Evolutionary conservation across 2,113 vertebrate genomes (phyloP).

Genomic region (Gymnarchus niloticus): DNA sequence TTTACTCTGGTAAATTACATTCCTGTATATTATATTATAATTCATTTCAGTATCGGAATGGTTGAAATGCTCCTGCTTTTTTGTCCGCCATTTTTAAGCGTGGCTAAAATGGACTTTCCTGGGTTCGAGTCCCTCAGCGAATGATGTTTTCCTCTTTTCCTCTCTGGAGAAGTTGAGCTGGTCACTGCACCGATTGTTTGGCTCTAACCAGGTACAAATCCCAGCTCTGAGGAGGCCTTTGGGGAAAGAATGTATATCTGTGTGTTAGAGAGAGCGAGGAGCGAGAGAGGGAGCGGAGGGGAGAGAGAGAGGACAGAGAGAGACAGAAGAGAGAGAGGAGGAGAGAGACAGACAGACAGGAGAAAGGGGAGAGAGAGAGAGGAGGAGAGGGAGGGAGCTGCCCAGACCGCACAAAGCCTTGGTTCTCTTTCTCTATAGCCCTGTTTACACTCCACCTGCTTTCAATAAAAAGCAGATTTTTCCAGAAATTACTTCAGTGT

Average conservation of each 20-base stretch:
- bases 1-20: too few relatives aligned
- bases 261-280: background rate
- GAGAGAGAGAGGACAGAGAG: too few relatives aligned
- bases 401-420: background rate
- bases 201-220: constrained; percentile 6
- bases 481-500: too few relatives aligned
- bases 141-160: background rate
- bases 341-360: too few relatives aligned
- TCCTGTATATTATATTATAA: too few relatives aligned
- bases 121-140: background rate
- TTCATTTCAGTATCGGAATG: background rate
- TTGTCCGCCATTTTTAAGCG: background rate
- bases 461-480: background rate
- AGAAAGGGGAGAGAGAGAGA: background rate
- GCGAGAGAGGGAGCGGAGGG: background rate
- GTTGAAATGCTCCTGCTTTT: background rate
- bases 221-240: constrained; percentile 3
- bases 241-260: background rate
- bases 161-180: background rate
- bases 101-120: background rate
- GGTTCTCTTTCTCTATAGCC: background rate
- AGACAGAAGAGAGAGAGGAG: too few relatives aligned
- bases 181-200: background rate
- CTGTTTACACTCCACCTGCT: background rate
- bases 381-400: background rate